Evolutionary conservation across 2,888 invertebrate species (phyloP), one percentile per base, ranked within the genome.

Genomic region (Sycophila texana): DNA sequence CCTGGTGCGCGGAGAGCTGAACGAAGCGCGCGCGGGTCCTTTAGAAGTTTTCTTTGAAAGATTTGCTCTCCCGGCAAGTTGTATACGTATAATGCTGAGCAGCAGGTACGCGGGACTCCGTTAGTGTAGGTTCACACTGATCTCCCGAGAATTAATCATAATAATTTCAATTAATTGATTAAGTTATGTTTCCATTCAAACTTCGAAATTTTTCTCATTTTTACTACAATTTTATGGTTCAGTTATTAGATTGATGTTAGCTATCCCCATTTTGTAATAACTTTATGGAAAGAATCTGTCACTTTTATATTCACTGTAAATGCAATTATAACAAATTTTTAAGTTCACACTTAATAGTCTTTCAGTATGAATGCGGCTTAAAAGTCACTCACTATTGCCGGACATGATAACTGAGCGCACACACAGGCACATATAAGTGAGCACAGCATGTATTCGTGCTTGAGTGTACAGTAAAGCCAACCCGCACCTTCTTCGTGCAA

Each of bases 41-140:
- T 86, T 83, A 85, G 85, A 87, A 85, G 86, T 87, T 85, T 76
- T 84, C 86, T 86, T 87, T 86, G 84, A 87, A 85, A 87, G 86
- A 87, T 87, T 85, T 84, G 84, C 86, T 77, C 79, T 71, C 72
- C 66, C 49, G 60, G 75, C 22, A 72, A 20, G 72, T 53, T 12
- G 16, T 39, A 4, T 63, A 39, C 18, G 22, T 60, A 60, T 20
- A 60, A 13, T 13, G 39, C 39, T 16, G 26, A 3, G 7, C n/a
- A 18, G n/a, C 30, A 60, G 20, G 22, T 20, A 60, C 13, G 22
- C 22, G 13, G 4, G 26, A 53, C n/a, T 26, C 16, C 61, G 30
- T 61, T 30, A 61, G 39, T 7, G 3, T 39, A 39, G 7, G 3
- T 39, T 39, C 5, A 39, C 39, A 39, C 39, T 39, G 39, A 39